Evolutionary conservation across 2,888 invertebrate genomes (phyloP).

Genomic region (Agonopterix subpropinquella): DNA sequence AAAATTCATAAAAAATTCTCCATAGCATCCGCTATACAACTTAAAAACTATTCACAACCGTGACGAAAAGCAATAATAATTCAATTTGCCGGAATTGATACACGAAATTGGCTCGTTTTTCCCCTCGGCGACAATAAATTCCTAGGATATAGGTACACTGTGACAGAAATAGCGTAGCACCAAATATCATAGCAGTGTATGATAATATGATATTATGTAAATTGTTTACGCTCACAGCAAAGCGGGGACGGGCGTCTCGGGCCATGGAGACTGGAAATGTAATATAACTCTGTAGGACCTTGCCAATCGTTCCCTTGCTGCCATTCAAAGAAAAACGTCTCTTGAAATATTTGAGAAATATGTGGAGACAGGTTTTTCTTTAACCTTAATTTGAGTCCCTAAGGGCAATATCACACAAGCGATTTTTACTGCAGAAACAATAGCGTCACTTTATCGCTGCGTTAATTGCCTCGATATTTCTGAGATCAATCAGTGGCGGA

Average conservation of each 20-base stretch:
- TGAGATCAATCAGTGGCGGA: too few species aligned
- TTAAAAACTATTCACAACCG: neutral
- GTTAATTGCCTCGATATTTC: too few species aligned
- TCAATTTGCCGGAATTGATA: constrained; percentile 33
- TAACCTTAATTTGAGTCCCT: neutral
- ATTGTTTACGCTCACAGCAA: constrained; percentile 39
- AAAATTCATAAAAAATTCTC: too few species aligned
- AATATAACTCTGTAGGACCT: too few species aligned
- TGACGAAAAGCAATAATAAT: constrained; percentile 23
- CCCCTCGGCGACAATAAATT: constrained; percentile 40
- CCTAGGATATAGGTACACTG: constrained; percentile 28
- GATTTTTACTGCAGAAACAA: too few species aligned
- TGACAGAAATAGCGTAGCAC: constrained; percentile 33
- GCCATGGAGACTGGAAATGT: too few species aligned
- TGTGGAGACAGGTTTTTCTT: neutral
- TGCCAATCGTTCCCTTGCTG: too few species aligned
- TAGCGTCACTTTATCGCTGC: too few species aligned
- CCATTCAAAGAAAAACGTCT: too few species aligned
- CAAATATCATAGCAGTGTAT: constrained; percentile 42
- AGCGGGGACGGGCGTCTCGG: neutral
- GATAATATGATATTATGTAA: constrained; percentile 60
- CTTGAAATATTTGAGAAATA: too few species aligned
- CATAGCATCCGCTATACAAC: too few species aligned
- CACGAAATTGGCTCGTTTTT: constrained; percentile 36
- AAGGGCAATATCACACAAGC: too few species aligned